phyloP scores from a whole-genome alignment of 1,140 invertebrate species.

The Carposina sasakii region DNA sequence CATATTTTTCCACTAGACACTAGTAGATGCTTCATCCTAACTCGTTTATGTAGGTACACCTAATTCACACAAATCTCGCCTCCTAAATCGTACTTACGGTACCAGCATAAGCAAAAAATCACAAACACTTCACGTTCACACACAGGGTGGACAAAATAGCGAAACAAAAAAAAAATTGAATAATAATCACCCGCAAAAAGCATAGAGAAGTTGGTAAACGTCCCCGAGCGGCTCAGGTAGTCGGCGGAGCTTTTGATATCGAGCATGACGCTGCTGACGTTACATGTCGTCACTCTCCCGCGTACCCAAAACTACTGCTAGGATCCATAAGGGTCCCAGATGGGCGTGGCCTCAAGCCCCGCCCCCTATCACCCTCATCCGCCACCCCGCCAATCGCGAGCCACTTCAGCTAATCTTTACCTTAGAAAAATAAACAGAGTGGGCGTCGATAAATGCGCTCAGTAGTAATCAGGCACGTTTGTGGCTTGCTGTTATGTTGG shows the following conservation, averaged over 20 bases:
- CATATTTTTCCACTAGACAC: no score
- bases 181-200: conserved; percentile 80
- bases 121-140: no score
- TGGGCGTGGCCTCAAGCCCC: conserved; percentile 28
- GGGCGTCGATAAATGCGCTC: conserved; percentile 64
- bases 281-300: conserved; percentile 37
- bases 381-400: conserved; percentile 61
- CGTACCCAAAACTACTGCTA: no score
- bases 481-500: conserved; percentile 57
- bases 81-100: no score
- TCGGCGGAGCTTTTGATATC: conserved; percentile 81
- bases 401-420: conserved; percentile 66
- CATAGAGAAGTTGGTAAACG: conserved; percentile 83
- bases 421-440: conserved; percentile 67
- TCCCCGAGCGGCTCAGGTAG: conserved; percentile 80
- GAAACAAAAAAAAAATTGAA: conserved; percentile 32
- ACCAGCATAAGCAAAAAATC: conserved; percentile 23
- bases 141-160: conserved; percentile 16
- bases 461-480: conserved; percentile 64
- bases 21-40: no score
- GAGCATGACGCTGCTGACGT: conserved; percentile 68
- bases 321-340: conserved; percentile 14
- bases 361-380: conserved; percentile 38
- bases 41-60: no score
- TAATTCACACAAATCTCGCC: no score